phyloP scores from a whole-genome alignment of 1,140 invertebrate species.

The Eriocheir sinensis region DNA sequence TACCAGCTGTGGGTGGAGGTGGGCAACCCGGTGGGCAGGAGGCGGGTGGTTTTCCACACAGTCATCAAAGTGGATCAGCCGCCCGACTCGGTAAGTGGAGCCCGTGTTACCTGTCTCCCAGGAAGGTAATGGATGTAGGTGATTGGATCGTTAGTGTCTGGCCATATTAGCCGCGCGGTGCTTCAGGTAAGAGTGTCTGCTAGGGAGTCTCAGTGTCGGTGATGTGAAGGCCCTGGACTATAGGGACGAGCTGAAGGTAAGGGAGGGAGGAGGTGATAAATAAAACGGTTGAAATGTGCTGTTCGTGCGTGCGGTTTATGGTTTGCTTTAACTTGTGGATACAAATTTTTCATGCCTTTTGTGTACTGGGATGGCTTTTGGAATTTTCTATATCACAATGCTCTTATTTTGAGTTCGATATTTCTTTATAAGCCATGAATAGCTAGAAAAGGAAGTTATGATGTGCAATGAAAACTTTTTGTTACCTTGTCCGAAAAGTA shows the following conservation, averaged over 20 bases:
- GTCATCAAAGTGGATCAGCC: constrained; percentile 17
- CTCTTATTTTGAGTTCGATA: no score
- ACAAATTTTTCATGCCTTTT: constrained; percentile 1
- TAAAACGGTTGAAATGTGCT: neutral
- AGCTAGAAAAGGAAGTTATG: no score
- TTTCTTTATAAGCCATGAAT: no score
- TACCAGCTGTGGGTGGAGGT: constrained; percentile 27
- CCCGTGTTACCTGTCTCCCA: neutral
- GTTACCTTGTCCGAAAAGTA: no score
- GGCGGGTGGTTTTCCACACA: neutral
- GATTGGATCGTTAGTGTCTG: constrained; percentile 23
- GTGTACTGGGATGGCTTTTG: no score
- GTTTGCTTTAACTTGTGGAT: constrained; percentile 15
- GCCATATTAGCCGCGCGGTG: neutral
- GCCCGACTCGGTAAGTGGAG: neutral
- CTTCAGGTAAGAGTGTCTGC: neutral
- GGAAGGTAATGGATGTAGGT: neutral
- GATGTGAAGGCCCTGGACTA: neutral
- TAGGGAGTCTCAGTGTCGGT: neutral
- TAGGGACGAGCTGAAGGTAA: neutral
- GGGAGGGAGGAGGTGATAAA: neutral
- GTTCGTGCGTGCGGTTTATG: neutral
- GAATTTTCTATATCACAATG: no score
- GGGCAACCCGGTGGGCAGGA: constrained; percentile 20
- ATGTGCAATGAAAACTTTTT: no score